phyloP scores from a whole-genome alignment of 1,140 invertebrate species.

The Drosophila lini region DNA sequence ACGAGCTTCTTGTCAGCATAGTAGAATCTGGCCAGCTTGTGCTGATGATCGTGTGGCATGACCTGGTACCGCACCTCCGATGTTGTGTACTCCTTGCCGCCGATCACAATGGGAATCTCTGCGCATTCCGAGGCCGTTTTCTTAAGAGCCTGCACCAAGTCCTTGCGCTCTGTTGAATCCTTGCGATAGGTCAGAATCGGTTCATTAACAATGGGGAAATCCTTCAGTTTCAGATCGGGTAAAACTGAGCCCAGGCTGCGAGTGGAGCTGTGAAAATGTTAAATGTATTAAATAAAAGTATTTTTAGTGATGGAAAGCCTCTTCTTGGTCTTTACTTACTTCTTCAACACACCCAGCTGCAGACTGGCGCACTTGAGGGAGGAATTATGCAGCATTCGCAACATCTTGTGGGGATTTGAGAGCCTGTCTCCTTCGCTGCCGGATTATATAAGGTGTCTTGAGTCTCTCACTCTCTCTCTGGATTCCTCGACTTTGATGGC shows the following conservation, averaged over 20 bases:
- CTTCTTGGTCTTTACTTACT: constrained; percentile 19
- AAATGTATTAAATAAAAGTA: no score
- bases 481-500: constrained; percentile 11
- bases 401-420: constrained; percentile 56
- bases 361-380: constrained; percentile 23
- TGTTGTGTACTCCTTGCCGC: constrained; percentile 93
- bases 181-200: constrained; percentile 92
- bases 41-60: constrained; percentile 94
- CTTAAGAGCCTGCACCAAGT: constrained; percentile 90
- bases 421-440: constrained; percentile 28
- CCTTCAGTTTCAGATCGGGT: constrained; percentile 87
- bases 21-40: constrained; percentile 95
- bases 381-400: constrained; percentile 51
- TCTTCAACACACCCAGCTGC: constrained; percentile 41
- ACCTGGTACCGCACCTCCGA: constrained; percentile 89
- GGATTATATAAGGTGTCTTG: constrained; percentile 55
- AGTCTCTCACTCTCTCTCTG: constrained; percentile 5
- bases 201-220: constrained; percentile 92
- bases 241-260: constrained; percentile 87
- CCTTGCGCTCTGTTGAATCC: constrained; percentile 92
- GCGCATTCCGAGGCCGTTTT: constrained; percentile 87
- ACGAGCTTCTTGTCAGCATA: constrained; percentile 94
- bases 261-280: constrained; percentile 17
- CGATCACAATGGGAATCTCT: constrained; percentile 97
- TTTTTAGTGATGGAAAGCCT: no score